Evolutionary conservation across 1,140 invertebrate species (phyloP).

Genomic region (Meloidogyne floridensis): DNA sequence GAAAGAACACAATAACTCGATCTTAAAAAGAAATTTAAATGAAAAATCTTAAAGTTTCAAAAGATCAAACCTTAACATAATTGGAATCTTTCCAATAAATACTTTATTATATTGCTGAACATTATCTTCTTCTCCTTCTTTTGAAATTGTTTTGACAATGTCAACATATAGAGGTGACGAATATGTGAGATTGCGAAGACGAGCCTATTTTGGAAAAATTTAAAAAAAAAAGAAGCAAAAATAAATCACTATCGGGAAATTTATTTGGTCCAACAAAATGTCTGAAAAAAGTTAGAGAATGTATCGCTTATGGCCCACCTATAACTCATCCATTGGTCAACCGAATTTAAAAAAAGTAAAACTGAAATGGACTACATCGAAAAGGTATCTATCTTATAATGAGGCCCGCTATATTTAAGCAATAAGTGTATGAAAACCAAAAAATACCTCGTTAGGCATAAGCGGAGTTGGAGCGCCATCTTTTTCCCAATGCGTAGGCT

Average conservation of each 20-base stretch:
- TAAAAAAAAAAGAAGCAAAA: slow-evolving; percentile 46
- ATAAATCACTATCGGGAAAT: not conserved
- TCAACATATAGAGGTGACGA: slow-evolving; percentile 97
- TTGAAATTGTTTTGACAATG: slow-evolving; percentile 90
- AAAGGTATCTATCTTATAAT: too few species aligned
- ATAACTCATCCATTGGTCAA: too few species aligned
- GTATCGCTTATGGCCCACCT: too few species aligned
- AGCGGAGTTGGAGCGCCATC: slow-evolving; percentile 95
- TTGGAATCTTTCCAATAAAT: slow-evolving; percentile 98
- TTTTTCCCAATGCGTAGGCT: slow-evolving; percentile 99
- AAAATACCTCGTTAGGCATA: slow-evolving; percentile 93
- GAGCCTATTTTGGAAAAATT: slow-evolving; percentile 42
- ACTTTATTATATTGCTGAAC: slow-evolving; percentile 94
- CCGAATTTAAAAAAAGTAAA: too few species aligned
- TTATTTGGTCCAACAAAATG: too few species aligned
- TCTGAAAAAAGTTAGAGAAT: too few species aligned
- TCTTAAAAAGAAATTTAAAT: slow-evolving; percentile 40
- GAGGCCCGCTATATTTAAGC: too few species aligned
- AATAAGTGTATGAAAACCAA: not conserved
- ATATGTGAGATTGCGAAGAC: slow-evolving; percentile 71
- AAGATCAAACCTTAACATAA: slow-evolving; percentile 79
- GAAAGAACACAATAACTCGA: slow-evolving; percentile 93
- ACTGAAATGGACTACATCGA: too few species aligned
- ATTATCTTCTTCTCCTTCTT: slow-evolving; percentile 84
- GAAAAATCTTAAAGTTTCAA: not conserved